These are phyloP conservation scores for Diarsia brunnea DNA, from an alignment of 2,888 invertebrate species.

Conservation along the genomic window DNA sequence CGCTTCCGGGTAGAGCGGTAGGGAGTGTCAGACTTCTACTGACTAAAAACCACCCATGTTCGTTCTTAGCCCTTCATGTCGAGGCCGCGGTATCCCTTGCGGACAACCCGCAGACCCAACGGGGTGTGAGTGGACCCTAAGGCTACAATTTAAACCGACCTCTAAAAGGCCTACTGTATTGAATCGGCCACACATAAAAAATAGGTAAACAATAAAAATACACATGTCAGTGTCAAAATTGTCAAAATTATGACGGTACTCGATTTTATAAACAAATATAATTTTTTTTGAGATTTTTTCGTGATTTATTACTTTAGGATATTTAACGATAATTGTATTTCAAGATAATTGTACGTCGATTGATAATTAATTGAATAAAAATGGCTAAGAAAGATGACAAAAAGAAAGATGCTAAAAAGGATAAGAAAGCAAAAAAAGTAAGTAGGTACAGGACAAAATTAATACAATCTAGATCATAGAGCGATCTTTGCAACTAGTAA, in stretches of 20 bases:
- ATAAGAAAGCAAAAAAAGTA: slow-evolving; percentile 67
- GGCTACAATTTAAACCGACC: too few species aligned
- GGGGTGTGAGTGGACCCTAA: too few species aligned
- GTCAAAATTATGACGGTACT: slow-evolving; percentile 7
- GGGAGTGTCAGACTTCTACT: too few species aligned
- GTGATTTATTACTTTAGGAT: neutral
- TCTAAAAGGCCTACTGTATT: too few species aligned
- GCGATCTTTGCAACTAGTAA: neutral
- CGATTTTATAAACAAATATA: slow-evolving; percentile 26
- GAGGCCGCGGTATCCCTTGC: too few species aligned
- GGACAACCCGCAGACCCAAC: too few species aligned
- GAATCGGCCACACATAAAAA: too few species aligned
- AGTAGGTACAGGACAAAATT: neutral
- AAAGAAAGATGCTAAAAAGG: slow-evolving; percentile 5
- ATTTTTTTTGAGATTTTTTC: slow-evolving; percentile 11
- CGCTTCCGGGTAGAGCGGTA: too few species aligned
- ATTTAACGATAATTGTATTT: too few species aligned
- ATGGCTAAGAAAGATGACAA: slow-evolving; percentile 70
- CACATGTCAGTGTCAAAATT: slow-evolving; percentile 14
- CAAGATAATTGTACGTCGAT: neutral
- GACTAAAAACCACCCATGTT: too few species aligned
- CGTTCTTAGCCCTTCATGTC: too few species aligned
- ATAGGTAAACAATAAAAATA: neutral
- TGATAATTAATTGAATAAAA: slow-evolving; percentile 33
- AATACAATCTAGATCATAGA: neutral